Conservation (phyloP, 2,113 vertebrate genomes). For the Hypomesus transpacificus region DNA sequence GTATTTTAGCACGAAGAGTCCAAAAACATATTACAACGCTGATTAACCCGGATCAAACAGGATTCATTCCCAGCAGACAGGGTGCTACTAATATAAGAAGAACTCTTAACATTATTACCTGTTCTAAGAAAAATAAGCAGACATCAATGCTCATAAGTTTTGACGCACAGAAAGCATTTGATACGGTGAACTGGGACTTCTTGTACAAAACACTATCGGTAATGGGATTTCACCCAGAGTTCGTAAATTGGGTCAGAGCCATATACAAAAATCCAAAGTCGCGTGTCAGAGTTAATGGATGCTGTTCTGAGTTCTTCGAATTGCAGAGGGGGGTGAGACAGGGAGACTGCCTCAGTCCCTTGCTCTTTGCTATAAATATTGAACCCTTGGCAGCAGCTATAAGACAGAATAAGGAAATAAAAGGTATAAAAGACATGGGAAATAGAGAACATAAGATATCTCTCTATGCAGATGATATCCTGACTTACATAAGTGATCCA, state of each 20-base stretch:
- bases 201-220: too few relatives aligned
- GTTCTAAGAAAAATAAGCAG: slow-evolving; percentile 8
- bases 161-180: neutral
- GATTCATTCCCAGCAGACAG: neutral
- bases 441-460: neutral
- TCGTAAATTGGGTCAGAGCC: neutral
- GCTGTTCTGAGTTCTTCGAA: too few relatives aligned
- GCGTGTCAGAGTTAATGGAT: neutral
- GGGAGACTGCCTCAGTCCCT: too few relatives aligned
- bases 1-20: slow-evolving; percentile 10
- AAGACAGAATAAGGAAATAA: neutral
- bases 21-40: slow-evolving; percentile 2
- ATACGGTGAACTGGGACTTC: too few relatives aligned
- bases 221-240: neutral
- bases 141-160: slow-evolving; percentile 16
- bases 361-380: too few relatives aligned
- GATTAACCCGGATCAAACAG: neutral
- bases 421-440: neutral
- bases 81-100: slow-evolving; percentile 16
- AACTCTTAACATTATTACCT: slow-evolving; percentile 17
- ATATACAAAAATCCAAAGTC: slow-evolving; percentile 1
- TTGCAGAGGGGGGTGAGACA: too few relatives aligned
- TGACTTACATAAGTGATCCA: slow-evolving; percentile 1
- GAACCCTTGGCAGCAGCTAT: neutral
- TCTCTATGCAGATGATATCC: slow-evolving; percentile 11